These are phyloP conservation scores for Panthera leo DNA, from an alignment of 2,113 vertebrate genomes.

Conservation along the genomic window DNA sequence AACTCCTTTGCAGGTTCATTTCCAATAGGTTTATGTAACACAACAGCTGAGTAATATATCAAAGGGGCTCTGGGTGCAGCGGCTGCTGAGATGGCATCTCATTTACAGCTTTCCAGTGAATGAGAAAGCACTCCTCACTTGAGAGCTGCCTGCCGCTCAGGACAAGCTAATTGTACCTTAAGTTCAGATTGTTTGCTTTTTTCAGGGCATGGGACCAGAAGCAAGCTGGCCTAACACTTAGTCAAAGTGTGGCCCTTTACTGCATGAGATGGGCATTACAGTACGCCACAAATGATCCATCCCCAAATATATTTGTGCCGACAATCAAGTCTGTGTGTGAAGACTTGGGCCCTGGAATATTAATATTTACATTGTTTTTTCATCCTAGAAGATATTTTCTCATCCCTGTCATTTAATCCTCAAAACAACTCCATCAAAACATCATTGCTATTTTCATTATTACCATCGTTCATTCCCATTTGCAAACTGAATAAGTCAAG, in stretches of 20 bases:
- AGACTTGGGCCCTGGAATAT: neutral
- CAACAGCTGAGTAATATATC: constrained; percentile 55
- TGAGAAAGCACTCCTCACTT: constrained; percentile 66
- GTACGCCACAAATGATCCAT: neutral
- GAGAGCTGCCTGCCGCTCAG: constrained; percentile 53
- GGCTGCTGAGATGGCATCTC: constrained; percentile 66
- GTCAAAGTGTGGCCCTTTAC: neutral
- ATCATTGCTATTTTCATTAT: neutral
- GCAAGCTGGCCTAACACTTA: neutral
- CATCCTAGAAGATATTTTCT: neutral
- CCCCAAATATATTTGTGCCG: neutral
- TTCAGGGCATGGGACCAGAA: neutral
- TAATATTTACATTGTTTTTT: neutral
- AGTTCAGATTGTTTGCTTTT: constrained; percentile 49
- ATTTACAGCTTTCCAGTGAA: constrained; percentile 66
- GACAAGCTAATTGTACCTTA: constrained; percentile 58
- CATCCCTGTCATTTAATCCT: neutral
- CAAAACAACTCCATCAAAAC: neutral
- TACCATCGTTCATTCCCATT: no score
- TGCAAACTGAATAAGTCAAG: neutral
- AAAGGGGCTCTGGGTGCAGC: neutral
- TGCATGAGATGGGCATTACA: neutral
- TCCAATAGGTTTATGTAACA: constrained; percentile 78
- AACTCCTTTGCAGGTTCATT: constrained; percentile 75
- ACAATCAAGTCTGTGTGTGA: neutral